Evolutionary conservation across 2,797 vertebrate species (phyloP).

Genomic region (Ispidina lecontei): DNA sequence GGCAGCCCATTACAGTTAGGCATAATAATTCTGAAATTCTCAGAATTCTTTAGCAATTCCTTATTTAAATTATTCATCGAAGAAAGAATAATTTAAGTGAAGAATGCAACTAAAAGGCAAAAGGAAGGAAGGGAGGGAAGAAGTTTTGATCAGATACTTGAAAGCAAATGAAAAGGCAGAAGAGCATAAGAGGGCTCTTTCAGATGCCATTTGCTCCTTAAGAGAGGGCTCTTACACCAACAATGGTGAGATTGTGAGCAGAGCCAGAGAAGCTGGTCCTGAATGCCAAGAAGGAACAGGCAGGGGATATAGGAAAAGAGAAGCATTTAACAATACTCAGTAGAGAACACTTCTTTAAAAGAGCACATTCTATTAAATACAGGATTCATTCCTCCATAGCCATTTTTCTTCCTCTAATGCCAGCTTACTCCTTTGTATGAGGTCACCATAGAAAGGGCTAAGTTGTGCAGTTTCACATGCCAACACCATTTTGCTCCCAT

Average conservation of each 20-base stretch:
- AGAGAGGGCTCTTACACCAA: slow-evolving; percentile 8
- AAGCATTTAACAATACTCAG: slow-evolving; percentile 1
- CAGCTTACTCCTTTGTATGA: slow-evolving; percentile 42
- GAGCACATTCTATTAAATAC: slow-evolving; percentile 43
- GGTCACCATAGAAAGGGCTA: neutral
- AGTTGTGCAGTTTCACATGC: slow-evolving; percentile 25
- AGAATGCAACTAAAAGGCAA: neutral
- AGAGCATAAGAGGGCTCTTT: slow-evolving; percentile 31
- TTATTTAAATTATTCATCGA: neutral
- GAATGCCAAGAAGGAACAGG: slow-evolving; percentile 18
- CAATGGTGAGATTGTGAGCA: neutral
- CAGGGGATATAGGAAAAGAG: neutral
- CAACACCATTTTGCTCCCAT: neutral
- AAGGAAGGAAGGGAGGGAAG: neutral
- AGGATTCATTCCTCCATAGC: slow-evolving; percentile 45
- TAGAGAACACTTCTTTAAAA: slow-evolving; percentile 33
- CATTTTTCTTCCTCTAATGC: slow-evolving; percentile 40
- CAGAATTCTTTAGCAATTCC: neutral
- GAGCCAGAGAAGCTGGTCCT: neutral
- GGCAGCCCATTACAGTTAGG: neutral
- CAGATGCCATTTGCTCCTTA: slow-evolving; percentile 2
- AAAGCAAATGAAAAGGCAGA: neutral
- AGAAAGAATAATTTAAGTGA: neutral
- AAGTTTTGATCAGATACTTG: neutral
- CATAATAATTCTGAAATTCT: neutral